Base-by-base conservation (phyloP, 2,113 vertebrate genomes). In the Albula goreensis region DNA sequence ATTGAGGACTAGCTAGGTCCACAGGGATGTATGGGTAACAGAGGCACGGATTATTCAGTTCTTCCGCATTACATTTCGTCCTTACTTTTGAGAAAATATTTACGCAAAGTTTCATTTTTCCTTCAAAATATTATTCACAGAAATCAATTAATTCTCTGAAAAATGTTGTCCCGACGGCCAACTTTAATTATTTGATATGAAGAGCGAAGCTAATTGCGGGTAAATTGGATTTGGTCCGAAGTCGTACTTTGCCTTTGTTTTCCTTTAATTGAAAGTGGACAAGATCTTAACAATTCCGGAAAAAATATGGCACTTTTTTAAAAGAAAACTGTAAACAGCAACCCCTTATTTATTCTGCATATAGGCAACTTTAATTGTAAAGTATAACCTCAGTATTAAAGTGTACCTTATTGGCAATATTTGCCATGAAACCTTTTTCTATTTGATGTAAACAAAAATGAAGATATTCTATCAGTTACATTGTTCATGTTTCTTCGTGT, bases 261-360 rank as follows among this genome's bases (percentile, higher is more conserved):
- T 86, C 86, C 81, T 74, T 88, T 89, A 25, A 86, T 85, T 85
- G 66, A 81, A 92, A 89, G 89, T 86, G 86, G 91, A 91, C 89
- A 88, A 88, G 49, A 90, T 92, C 89, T 85, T 80, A 90, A 83
- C 89, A 92, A 81, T 90, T 89, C 89, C 96, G 90, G 94, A 91
- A 94, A 93, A 94, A 96, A 96, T 92, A 96, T 97, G 97, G 97
- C 97, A 98, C 98, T 98, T 99, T 98, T 98, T 97, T 91, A 94
- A 93, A 94, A 95, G 94, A 1, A 60, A 66, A 66, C 56, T 80
- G 77, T 95, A 95, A 95, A 95, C 96, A 96, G 96, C 97, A 94
- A 94, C 91, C 94, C 92, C 94, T 97, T 98, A 98, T 99, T 99
- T 98, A 98, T 98, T 99, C 95, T 95, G 88, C 93, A 80, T 90